Base-by-base conservation (phyloP, 2,888 invertebrate genomes). In the Trachelus tabidus region DNA sequence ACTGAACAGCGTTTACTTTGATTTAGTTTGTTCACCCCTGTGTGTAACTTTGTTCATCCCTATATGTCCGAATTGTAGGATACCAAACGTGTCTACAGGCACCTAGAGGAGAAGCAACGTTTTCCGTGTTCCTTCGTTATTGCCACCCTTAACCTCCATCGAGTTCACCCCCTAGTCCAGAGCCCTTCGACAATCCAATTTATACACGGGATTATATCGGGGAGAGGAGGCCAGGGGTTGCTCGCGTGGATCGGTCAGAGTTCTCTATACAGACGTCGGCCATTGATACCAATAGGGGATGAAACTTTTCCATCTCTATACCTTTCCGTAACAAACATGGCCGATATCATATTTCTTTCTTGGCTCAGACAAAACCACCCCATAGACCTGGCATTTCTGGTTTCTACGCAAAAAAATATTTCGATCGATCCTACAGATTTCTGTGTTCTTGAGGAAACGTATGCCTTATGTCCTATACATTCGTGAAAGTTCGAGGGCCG, bases 181-280 rank as follows among this genome's bases (percentile, higher is more conserved):
- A 83, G 83, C 81, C 85, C 81, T 84, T 79, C 86, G 84, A 89
- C 89, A 87, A 90, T 91, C 90, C 90, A 91, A 91, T 91, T 91
- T 90, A 89, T 90, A 90, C 89, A 85, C 79, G 78, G 88, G 89
- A 89, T 90, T 91, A 91, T 90, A 89, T 87, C 81, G 77, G 85
- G 85, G 84, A 81, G 79, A 34, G 33, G 56, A 37, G 56, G 81
- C 81, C 80, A 80, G 76, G 73, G 81, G 79, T 81, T 79, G 75
- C 68, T 71, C 77, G 76, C 73, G 75, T 76, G 77, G 79, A 77
- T 79, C 23, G 75, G 78, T 75, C 76, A 78, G 80, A 56, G 56
- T 56, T 56, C 23, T 56, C 56, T 56, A 23, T 9, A 23, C 23
- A 23, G 23, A 9, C 56, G 23, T 56, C 23, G 23, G 56, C 56